These are phyloP conservation scores for Bombus terrestris DNA, from an alignment of 1,140 invertebrate species.

Conservation along the genomic window DNA sequence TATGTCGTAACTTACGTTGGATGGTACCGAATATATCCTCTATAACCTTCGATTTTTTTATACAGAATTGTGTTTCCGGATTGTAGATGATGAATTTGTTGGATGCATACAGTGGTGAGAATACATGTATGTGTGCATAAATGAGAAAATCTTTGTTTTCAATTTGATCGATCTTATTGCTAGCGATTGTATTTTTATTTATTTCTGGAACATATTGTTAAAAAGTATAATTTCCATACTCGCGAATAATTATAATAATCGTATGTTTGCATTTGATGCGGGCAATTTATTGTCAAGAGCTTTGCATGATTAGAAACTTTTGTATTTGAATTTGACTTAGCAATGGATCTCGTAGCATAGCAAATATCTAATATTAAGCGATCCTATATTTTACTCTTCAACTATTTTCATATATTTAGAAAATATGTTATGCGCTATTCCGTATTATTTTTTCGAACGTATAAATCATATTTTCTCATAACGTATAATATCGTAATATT, in stretches of 20 bases:
- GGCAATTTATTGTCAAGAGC: neutral
- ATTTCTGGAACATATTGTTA: neutral
- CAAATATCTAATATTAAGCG: neutral
- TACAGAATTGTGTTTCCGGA: neutral
- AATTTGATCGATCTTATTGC: neutral
- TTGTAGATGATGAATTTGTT: neutral
- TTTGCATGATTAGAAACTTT: conserved; percentile 6
- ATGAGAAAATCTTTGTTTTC: neutral
- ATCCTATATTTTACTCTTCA: neutral
- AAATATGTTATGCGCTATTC: neutral
- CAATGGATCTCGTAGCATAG: conserved; percentile 12
- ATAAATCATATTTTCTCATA: neutral
- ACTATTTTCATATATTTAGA: neutral
- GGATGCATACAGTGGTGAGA: neutral
- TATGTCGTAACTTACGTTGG: neutral
- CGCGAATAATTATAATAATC: neutral
- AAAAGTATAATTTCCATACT: neutral
- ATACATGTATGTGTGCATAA: neutral
- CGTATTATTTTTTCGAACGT: neutral
- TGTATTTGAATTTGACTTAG: conserved; percentile 11
- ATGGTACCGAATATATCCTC: conserved; percentile 12
- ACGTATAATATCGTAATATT: neutral
- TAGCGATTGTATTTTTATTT: neutral
- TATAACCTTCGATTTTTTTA: neutral
- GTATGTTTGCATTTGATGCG: conserved; percentile 1